These are phyloP conservation scores for Lynx canadensis DNA, from an alignment of 2,113 vertebrate genomes.

Conservation along the genomic window DNA sequence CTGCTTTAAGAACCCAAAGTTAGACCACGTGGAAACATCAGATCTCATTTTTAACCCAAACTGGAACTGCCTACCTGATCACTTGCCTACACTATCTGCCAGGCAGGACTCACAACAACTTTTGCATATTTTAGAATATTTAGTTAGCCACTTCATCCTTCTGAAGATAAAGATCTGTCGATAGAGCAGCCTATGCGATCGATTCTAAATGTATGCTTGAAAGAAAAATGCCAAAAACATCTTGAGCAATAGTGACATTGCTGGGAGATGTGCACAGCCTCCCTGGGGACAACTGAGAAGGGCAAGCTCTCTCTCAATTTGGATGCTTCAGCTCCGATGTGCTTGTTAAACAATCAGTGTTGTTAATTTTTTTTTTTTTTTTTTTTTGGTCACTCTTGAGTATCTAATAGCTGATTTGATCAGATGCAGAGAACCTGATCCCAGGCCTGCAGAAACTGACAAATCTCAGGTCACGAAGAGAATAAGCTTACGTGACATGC, in stretches of 20 bases:
- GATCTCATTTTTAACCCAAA: slow-evolving; percentile 35
- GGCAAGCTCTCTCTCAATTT: neutral
- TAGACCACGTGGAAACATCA: neutral
- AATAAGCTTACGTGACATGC: neutral
- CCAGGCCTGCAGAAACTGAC: neutral
- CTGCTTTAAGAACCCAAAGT: slow-evolving; percentile 45
- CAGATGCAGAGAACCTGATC: neutral
- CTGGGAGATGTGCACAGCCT: neutral
- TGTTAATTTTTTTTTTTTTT: neutral
- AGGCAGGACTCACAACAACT: slow-evolving; percentile 1
- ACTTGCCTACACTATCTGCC: neutral
- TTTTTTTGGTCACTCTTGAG: neutral
- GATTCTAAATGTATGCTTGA: neutral
- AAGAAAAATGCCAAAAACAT: slow-evolving; percentile 37
- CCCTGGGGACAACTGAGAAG: neutral
- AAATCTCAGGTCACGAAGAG: neutral
- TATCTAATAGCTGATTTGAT: neutral
- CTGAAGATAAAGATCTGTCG: slow-evolving; percentile 32
- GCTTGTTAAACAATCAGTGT: neutral
- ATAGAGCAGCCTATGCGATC: neutral
- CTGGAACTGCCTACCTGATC: neutral
- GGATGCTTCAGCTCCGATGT: neutral
- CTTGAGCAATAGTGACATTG: neutral
- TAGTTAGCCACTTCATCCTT: neutral
- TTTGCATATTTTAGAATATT: slow-evolving; percentile 34